Base-by-base conservation (phyloP, 2,888 invertebrate genomes). In the Horisme vitalbata region DNA sequence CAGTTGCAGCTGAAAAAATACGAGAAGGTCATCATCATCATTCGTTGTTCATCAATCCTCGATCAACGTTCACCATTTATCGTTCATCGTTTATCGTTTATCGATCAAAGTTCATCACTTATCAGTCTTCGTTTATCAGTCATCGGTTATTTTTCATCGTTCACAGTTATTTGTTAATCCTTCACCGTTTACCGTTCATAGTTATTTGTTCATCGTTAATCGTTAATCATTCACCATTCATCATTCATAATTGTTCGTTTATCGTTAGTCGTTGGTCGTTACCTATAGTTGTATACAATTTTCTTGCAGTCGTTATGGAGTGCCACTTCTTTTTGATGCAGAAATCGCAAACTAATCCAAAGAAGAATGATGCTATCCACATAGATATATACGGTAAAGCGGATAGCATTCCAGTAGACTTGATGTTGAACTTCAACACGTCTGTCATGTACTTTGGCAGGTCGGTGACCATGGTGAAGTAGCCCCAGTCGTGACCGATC, bases 401-500 rank as follows among this genome's bases (percentile, higher is more conserved):
- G 0, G 93, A 92, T 27, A 93, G 81, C 0, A 91, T 75, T 2
- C 93, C 93, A 45, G 93, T 93, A 61, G 92, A 79, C 56, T 91
- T 88, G 41, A 94, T 92, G 63, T 93, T 90, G 71, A 93, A 93
- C 63, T 92, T 91, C 35, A 94, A 75, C 1, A 94, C 92, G 45
- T 93, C 93, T 24, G 91, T 92, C 92, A 94, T 93, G 74, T 93
- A 94, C 52, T 92, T 93, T 0, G 94, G 94, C 6, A 94, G 79
- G 64, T 94, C 93, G 0, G 93, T 93, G 12, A 94, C 91, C 91
- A 94, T 92, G 3, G 93, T 93, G 71, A 93, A 94, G 65, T 93
- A 93, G 3, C 93, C 93, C 92, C 93, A 94, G 63, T 93, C 93
- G 71, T 94, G 93, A 2, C 93, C 93, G 52, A 92, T 84, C 87